Evolutionary conservation across 2,797 vertebrate genomes (phyloP).

Genomic region (Setipinna tenuifilis): DNA sequence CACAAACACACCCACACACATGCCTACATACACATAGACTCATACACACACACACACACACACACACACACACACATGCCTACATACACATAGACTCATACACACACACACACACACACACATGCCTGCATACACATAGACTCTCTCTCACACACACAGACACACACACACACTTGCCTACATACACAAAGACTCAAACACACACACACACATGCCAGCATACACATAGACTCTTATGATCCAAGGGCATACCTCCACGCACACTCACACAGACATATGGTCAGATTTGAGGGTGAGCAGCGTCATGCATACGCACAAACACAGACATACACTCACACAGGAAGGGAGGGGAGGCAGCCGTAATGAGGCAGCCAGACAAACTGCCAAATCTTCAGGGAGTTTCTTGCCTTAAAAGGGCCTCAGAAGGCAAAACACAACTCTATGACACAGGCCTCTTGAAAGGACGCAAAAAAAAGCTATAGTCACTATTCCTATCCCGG

Average conservation of each 20-base stretch:
- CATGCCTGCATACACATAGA: neutral
- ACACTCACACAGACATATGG: too few relatives aligned
- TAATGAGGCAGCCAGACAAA: neutral
- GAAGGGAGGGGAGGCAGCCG: neutral
- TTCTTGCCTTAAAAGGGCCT: slow-evolving; percentile 18
- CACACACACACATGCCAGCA: neutral
- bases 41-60: neutral
- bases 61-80: neutral
- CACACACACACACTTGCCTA: neutral
- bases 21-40: neutral
- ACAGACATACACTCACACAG: neutral
- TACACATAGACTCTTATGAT: neutral
- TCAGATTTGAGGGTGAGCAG: too few relatives aligned
- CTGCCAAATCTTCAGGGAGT: neutral
- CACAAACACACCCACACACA: neutral
- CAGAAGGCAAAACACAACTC: neutral
- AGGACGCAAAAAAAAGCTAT: neutral
- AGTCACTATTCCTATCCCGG: neutral
- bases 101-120: neutral
- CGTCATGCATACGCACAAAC: too few relatives aligned
- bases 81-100: neutral
- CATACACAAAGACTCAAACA: neutral
- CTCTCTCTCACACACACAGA: too few relatives aligned
- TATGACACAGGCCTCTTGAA: neutral
- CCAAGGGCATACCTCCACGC: too few relatives aligned